Conservation (phyloP, 2,888 invertebrate genomes). For the Cheilosia vulpina region DNA sequence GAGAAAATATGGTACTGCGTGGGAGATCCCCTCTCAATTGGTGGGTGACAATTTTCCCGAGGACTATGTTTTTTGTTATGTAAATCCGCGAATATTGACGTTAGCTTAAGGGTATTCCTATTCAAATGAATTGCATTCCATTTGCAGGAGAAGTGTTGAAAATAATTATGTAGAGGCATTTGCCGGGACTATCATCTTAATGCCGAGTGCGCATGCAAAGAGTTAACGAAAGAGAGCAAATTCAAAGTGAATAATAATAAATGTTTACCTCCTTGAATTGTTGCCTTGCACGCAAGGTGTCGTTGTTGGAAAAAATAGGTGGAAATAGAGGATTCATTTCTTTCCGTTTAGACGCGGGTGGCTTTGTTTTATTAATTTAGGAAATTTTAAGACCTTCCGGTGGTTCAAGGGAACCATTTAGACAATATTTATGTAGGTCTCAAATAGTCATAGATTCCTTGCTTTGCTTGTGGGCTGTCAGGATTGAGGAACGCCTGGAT, state of each 20-base stretch:
- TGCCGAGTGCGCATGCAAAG: slow-evolving; percentile 31
- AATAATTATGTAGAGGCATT: slow-evolving; percentile 8
- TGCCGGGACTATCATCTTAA: neutral
- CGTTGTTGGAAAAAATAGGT: neutral
- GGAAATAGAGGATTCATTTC: neutral
- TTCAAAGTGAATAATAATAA: slow-evolving; percentile 13
- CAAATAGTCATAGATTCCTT: neutral
- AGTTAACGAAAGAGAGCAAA: slow-evolving; percentile 16
- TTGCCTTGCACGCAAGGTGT: slow-evolving; percentile 27
- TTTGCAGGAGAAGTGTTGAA: slow-evolving; percentile 8
- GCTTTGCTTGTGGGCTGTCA: neutral
- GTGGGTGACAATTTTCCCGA: neutral
- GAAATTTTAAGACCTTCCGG: slow-evolving; percentile 7
- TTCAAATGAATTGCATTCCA: slow-evolving; percentile 22
- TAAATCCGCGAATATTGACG: slow-evolving; percentile 29
- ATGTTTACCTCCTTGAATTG: slow-evolving; percentile 35
- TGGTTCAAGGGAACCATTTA: slow-evolving; percentile 21
- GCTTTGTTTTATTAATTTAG: slow-evolving; percentile 15
- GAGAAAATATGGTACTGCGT: neutral
- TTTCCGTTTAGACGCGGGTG: slow-evolving; percentile 10
- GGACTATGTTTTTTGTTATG: slow-evolving; percentile 17
- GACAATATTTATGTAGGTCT: slow-evolving; percentile 29
- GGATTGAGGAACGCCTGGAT: neutral
- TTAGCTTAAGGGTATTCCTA: slow-evolving; percentile 17
- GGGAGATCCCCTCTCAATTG: neutral